Evolutionary conservation across 2,113 vertebrate species (phyloP).

Genomic region (Ivindomyrus marchei): DNA sequence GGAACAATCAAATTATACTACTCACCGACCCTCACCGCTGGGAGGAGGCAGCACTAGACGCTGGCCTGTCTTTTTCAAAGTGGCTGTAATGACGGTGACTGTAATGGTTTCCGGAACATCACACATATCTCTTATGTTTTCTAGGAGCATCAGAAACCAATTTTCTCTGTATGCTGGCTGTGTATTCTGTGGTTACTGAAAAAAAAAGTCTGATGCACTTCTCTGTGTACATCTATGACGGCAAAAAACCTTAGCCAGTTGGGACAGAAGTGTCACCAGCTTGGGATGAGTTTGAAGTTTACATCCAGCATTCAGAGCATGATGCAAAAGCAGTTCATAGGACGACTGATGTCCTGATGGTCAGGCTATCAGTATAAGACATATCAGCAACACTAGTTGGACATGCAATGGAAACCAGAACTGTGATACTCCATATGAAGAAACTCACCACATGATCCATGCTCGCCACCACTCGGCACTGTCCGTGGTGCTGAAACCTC

Average conservation of each 20-base stretch:
- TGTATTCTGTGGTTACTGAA: background rate
- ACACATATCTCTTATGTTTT: background rate
- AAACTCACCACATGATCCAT: background rate
- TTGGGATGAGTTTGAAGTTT: background rate
- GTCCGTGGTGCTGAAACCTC: background rate
- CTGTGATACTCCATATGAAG: background rate
- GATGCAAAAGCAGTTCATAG: background rate
- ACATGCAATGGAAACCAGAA: background rate
- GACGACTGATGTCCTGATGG: background rate
- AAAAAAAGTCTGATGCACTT: background rate
- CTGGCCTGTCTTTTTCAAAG: background rate
- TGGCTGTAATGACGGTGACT: background rate
- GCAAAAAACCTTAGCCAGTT: background rate
- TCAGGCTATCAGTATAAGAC: background rate
- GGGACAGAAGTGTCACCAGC: background rate
- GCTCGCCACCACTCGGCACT: background rate
- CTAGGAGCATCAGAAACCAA: background rate
- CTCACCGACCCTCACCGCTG: background rate
- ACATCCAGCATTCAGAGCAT: background rate
- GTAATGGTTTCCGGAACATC: background rate
- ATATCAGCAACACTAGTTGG: background rate
- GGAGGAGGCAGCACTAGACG: background rate
- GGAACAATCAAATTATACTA: background rate
- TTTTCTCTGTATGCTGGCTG: background rate
- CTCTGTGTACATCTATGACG: background rate